phyloP scores from a whole-genome alignment of 2,113 vertebrate species.

The Microcebus ravelobensis region DNA sequence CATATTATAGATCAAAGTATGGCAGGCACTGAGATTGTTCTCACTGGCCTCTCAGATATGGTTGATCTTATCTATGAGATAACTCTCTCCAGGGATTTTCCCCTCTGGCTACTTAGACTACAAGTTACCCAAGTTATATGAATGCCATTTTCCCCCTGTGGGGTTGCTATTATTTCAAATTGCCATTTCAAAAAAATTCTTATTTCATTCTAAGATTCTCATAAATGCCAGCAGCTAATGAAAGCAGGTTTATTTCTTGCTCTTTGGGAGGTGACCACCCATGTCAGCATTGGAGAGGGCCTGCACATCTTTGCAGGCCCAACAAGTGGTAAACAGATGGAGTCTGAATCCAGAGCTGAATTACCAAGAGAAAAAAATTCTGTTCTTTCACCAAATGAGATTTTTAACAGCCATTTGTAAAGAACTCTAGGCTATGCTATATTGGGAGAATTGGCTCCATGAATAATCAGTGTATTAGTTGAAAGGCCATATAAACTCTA shows the following conservation, averaged over 20 bases:
- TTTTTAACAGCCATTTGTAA: constrained; percentile 53
- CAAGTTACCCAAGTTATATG: not conserved
- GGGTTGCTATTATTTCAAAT: constrained; percentile 66
- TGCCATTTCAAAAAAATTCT: not conserved
- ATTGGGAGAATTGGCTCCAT: not conserved
- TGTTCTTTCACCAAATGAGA: constrained; percentile 61
- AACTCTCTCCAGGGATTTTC: not conserved
- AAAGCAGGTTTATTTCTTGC: constrained; percentile 57
- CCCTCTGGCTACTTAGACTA: not conserved
- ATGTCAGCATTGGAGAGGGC: constrained; percentile 59
- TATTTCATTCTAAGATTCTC: constrained; percentile 61
- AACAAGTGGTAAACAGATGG: constrained; percentile 80
- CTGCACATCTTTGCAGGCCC: constrained; percentile 64
- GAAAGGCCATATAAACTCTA: not conserved
- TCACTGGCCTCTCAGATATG: not conserved
- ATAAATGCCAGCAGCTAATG: constrained; percentile 51
- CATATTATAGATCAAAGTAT: not conserved
- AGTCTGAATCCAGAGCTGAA: constrained; percentile 41
- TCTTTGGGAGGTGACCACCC: constrained; percentile 76
- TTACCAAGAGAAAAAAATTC: constrained; percentile 26
- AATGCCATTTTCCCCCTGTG: not conserved
- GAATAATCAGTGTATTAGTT: not conserved
- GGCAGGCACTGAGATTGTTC: not conserved
- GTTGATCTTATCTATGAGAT: not conserved
- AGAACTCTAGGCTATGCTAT: not conserved